These are phyloP conservation scores for Apogon hyalosoma DNA, from an alignment of 2,797 vertebrate species.

Conservation along the genomic window DNA sequence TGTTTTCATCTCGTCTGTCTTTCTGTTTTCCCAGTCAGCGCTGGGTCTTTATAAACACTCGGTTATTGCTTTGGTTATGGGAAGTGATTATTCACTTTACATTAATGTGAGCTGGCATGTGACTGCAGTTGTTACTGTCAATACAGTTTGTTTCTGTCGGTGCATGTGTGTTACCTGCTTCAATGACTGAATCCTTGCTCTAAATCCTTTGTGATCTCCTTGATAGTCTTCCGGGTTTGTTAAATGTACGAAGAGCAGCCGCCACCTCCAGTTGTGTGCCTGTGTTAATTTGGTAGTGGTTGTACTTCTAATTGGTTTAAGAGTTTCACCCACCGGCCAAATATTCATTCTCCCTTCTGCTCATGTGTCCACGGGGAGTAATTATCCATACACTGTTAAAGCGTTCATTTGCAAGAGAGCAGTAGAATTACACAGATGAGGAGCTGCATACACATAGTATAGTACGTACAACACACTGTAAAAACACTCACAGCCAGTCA, in stretches of 20 bases:
- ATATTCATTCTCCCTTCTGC: slow-evolving; percentile 25
- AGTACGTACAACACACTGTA: background rate
- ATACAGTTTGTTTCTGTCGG: background rate
- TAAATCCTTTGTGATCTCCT: slow-evolving; percentile 9
- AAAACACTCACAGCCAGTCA: slow-evolving; percentile 9
- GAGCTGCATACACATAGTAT: slow-evolving; percentile 1
- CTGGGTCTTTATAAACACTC: slow-evolving; percentile 36
- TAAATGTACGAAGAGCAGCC: slow-evolving; percentile 2
- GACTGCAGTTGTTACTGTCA: background rate
- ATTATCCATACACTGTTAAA: slow-evolving; percentile 43
- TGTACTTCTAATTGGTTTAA: slow-evolving; percentile 50
- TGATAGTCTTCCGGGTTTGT: slow-evolving; percentile 7
- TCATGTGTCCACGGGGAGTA: slow-evolving; percentile 43
- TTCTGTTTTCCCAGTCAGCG: slow-evolving; percentile 18
- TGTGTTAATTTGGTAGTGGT: slow-evolving; percentile 36
- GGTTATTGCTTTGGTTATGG: slow-evolving; percentile 37
- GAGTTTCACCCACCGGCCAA: slow-evolving; percentile 44
- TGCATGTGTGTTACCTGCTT: slow-evolving; percentile 1
- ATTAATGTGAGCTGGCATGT: slow-evolving; percentile 2
- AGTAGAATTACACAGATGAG: slow-evolving; percentile 8
- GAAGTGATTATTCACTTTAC: slow-evolving; percentile 35
- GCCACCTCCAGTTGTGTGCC: background rate
- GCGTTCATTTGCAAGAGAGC: slow-evolving; percentile 34
- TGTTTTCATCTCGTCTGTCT: slow-evolving; percentile 41
- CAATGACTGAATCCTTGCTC: slow-evolving; percentile 11